These are phyloP conservation scores for Lepidurus apus DNA, from an alignment of 1,140 invertebrate genomes.

Conservation along the genomic window DNA sequence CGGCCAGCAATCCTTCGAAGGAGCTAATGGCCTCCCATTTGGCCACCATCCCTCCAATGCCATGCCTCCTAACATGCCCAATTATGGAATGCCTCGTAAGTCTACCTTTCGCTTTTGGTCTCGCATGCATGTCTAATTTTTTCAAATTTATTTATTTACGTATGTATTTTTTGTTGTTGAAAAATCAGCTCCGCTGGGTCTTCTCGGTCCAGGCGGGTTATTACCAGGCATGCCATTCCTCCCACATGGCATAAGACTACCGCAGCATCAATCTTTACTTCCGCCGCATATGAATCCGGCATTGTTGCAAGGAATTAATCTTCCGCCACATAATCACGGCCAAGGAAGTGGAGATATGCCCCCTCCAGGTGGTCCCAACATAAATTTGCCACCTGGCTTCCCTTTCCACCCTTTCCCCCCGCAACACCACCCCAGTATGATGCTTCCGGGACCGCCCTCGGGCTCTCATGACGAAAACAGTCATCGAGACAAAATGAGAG, in stretches of 20 bases:
- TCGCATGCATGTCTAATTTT: neutral
- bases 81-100: conserved; percentile 49
- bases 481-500: neutral
- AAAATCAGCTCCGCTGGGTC: conserved; percentile 27
- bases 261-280: conserved; percentile 31
- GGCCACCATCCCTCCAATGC: conserved; percentile 42
- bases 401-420: conserved; percentile 28
- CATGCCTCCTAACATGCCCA: conserved; percentile 50
- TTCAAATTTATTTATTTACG: conserved; percentile 4
- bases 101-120: conserved; percentile 37
- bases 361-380: conserved; percentile 1
- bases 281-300: conserved; percentile 29
- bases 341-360: conserved; percentile 22
- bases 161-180: conserved; percentile 9
- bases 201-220: conserved; percentile 32
- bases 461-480: neutral
- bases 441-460: conserved; percentile 20
- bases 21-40: conserved; percentile 57
- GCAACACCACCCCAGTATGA: neutral
- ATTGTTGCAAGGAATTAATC: conserved; percentile 2
- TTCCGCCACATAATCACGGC: neutral
- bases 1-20: conserved; percentile 51
- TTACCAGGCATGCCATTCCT: conserved; percentile 39
- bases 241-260: conserved; percentile 34
- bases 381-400: conserved; percentile 32